Base-by-base conservation (phyloP, 2,797 vertebrate species). In the Clarias fuscus region DNA sequence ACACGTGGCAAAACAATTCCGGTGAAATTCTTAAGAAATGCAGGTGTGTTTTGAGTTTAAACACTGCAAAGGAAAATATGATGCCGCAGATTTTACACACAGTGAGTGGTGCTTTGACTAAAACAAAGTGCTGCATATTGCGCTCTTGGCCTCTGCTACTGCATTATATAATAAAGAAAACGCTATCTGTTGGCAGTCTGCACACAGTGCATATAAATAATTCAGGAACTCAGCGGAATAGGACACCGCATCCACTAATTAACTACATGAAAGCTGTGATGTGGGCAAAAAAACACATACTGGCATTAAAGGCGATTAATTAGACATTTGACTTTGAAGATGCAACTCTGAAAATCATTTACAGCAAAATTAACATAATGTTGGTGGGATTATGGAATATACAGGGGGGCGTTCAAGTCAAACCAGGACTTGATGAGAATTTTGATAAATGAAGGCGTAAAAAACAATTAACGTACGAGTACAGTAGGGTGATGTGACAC, bases 181-280 rank as follows among this genome's bases (percentile, higher is more conserved):
- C 24, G 79, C 65, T 30, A 84, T 81, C 75, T 61, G 58, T 81
- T 84, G 73, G 58, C 80, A 82, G 68, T 85, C 53, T 78, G 24
- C 6, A 62, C 78, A 71, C 61, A 27, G 67, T 64, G 78, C 85
- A 70, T 61, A 85, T 90, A 84, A 86, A 90, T 89, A 88, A 89
- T 62, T 53, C 87, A 84, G 78, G 70, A 71, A 80, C 30, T 87
- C 43, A 24, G 61, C 27, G n/a, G 22, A 73, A 73, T 40, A 53
- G 62, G 56, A 75, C 75, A 33, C 65, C 43, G 14, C 61, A 71
- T 87, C 37, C 70, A 73, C 83, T 86, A 86, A 90, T 88, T 84
- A 87, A 84, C 48, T 53, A 10, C 43, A 84, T 15, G 30, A 83
- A 84, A 87, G 67, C 56, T n/a, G 20, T n/a, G 43, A 43, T 40